Conservation (phyloP, 2,888 invertebrate species). For the Ormyrus pomaceus region DNA sequence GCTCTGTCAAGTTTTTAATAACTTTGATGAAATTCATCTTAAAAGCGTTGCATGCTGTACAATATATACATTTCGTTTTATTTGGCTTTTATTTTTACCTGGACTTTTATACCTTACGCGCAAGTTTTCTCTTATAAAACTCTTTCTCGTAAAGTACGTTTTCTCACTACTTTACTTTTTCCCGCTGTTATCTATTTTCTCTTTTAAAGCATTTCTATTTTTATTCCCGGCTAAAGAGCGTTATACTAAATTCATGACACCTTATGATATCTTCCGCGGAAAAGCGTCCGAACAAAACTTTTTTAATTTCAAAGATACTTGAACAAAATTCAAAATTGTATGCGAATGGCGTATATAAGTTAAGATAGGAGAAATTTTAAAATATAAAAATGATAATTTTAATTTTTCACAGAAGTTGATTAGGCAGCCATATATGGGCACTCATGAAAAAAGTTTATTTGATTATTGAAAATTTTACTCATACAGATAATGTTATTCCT, state of each 20-base stretch:
- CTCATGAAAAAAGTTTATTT: too few species aligned
- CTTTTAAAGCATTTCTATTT: conserved; percentile 28
- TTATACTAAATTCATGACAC: conserved; percentile 18
- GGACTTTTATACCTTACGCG: conserved; percentile 15
- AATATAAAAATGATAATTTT: too few species aligned
- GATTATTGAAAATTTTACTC: too few species aligned
- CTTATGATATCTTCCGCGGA: neutral
- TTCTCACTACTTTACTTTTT: conserved; percentile 36
- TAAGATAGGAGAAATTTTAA: too few species aligned
- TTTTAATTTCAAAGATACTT: neutral
- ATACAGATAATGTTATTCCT: too few species aligned
- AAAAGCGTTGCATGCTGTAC: neutral
- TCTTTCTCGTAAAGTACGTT: conserved; percentile 33
- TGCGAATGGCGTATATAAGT: too few species aligned
- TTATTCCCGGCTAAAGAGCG: conserved; percentile 3
- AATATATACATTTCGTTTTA: conserved; percentile 7
- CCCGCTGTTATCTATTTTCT: conserved; percentile 30
- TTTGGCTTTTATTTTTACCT: conserved; percentile 20
- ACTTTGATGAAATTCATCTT: conserved; percentile 11
- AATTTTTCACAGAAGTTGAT: too few species aligned
- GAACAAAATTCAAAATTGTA: neutral
- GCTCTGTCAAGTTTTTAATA: neutral
- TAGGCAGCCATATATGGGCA: too few species aligned
- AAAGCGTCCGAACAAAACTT: neutral
- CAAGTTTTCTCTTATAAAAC: conserved; percentile 26